Evolutionary conservation across 1,140 invertebrate genomes (phyloP).

Genomic region (Diplogasteroides magnus): DNA sequence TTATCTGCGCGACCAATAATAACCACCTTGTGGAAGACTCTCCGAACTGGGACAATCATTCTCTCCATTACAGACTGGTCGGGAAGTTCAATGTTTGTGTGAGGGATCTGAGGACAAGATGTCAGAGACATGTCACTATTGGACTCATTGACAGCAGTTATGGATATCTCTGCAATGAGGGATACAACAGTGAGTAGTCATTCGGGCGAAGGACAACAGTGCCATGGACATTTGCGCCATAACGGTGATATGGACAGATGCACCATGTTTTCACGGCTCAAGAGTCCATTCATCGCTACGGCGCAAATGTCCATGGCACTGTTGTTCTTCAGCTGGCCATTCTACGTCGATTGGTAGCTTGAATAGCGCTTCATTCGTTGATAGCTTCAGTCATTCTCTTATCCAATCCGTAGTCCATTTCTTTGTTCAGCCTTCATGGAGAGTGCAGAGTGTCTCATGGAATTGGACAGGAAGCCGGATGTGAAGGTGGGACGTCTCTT

Average conservation of each 20-base stretch:
- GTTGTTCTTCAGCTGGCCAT: too few relatives aligned
- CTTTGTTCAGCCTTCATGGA: slow-evolving; percentile 53
- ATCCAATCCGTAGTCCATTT: slow-evolving; percentile 1
- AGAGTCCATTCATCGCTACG: too few relatives aligned
- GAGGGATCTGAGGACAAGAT: slow-evolving; percentile 32
- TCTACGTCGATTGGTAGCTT: too few relatives aligned
- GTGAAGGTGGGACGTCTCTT: slow-evolving; percentile 37
- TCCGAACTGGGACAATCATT: not conserved
- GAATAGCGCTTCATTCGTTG: too few relatives aligned
- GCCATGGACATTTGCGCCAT: too few relatives aligned
- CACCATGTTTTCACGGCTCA: too few relatives aligned
- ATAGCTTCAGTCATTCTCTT: too few relatives aligned
- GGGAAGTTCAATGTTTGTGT: slow-evolving; percentile 50
- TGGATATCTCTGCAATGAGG: slow-evolving; percentile 54
- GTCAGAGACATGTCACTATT: slow-evolving; percentile 52
- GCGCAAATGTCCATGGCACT: too few relatives aligned
- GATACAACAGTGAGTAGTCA: slow-evolving; percentile 53
- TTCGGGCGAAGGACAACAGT: too few relatives aligned
- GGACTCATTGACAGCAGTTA: slow-evolving; percentile 51
- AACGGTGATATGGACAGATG: too few relatives aligned
- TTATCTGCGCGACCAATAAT: too few relatives aligned
- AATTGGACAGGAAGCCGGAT: slow-evolving; percentile 43
- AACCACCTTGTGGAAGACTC: too few relatives aligned
- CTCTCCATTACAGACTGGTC: slow-evolving; percentile 45
- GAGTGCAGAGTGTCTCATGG: slow-evolving; percentile 53